These are phyloP conservation scores for Misgurnus mizolepis DNA, from an alignment of 2,113 vertebrate genomes.

Conservation along the genomic window DNA sequence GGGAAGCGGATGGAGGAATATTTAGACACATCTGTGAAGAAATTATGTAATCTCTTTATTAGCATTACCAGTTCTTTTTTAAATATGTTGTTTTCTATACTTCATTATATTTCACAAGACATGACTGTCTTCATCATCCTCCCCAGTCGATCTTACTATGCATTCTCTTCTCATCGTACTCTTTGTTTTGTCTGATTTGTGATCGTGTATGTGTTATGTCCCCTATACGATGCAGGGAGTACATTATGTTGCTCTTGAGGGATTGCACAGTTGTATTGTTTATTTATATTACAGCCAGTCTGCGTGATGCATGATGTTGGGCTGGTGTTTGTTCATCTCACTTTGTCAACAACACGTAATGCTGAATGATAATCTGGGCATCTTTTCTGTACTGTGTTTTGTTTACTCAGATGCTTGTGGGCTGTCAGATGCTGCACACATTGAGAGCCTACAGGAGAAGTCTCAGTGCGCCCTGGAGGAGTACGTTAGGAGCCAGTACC, in stretches of 20 bases:
- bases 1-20: slow-evolving; percentile 56
- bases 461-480: slow-evolving; percentile 97
- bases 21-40: slow-evolving; percentile 73
- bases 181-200: slow-evolving; percentile 62
- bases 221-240: slow-evolving; percentile 39
- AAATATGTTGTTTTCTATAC: slow-evolving; percentile 35
- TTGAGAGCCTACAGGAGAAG: slow-evolving; percentile 97
- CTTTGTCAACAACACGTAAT: slow-evolving; percentile 71
- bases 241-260: slow-evolving; percentile 40
- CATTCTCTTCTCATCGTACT: slow-evolving; percentile 47
- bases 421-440: slow-evolving; percentile 97
- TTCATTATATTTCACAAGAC: slow-evolving; percentile 31
- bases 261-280: slow-evolving; percentile 58
- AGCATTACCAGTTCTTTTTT: slow-evolving; percentile 71
- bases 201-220: slow-evolving; percentile 54
- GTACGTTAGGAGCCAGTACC: slow-evolving; percentile 96
- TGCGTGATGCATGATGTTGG: slow-evolving; percentile 71
- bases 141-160: background rate
- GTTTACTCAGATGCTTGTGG: slow-evolving; percentile 89
- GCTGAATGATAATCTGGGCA: slow-evolving; percentile 68
- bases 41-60: slow-evolving; percentile 77
- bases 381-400: slow-evolving; percentile 54
- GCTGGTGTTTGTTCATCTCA: slow-evolving; percentile 72
- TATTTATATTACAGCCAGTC: slow-evolving; percentile 70
- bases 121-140: slow-evolving; percentile 8